Conservation (phyloP, 2,797 vertebrate genomes). For the Tiaroga cobitis region DNA sequence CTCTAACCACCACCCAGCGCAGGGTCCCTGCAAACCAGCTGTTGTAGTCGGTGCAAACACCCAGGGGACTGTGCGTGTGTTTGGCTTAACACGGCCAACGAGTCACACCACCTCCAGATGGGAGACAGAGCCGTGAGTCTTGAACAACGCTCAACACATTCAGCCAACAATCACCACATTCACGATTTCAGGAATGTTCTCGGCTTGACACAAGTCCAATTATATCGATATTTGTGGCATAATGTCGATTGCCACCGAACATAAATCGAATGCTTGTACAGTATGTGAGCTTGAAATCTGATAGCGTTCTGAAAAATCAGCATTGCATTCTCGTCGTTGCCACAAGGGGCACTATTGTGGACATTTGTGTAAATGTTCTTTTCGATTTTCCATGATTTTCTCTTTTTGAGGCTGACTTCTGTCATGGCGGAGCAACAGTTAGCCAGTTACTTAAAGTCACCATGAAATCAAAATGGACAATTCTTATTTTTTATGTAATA, state of each 20-base stretch:
- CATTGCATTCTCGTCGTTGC: background rate
- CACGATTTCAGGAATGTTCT: background rate
- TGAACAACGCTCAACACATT: background rate
- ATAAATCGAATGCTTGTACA: background rate
- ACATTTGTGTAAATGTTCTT: background rate
- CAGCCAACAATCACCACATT: background rate
- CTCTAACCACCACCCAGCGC: slow-evolving; percentile 11
- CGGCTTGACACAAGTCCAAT: background rate
- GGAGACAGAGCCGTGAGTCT: slow-evolving; percentile 54
- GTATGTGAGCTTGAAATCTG: background rate
- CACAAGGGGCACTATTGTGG: background rate
- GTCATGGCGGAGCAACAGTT: background rate
- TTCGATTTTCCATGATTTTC: background rate
- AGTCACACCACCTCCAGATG: slow-evolving; percentile 57
- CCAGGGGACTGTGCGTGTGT: slow-evolving; percentile 26
- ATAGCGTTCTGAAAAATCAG: background rate
- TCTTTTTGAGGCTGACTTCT: background rate
- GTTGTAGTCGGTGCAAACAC: slow-evolving; percentile 56
- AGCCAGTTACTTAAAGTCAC: background rate
- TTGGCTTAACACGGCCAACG: background rate
- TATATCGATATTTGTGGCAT: background rate
- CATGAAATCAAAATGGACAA: too few relatives aligned
- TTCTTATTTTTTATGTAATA: background rate
- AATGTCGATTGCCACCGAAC: background rate
- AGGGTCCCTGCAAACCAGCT: slow-evolving; percentile 70